These are phyloP conservation scores for Antechinus flavipes DNA, from an alignment of 2,113 vertebrate genomes.

Conservation along the genomic window DNA sequence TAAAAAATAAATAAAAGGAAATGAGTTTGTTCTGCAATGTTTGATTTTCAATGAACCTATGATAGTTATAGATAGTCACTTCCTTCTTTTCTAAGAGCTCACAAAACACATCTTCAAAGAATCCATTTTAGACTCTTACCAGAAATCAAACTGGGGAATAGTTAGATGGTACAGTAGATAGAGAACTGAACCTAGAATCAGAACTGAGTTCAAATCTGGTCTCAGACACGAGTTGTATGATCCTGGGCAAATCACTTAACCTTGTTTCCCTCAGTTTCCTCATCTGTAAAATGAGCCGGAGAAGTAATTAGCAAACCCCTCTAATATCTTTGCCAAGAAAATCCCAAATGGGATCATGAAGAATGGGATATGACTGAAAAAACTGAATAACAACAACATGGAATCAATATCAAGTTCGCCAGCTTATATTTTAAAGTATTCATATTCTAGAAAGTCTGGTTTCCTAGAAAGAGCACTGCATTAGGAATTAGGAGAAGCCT, in stretches of 20 bases:
- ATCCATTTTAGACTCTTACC: not conserved
- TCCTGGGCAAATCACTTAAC: not conserved
- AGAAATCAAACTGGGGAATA: not conserved
- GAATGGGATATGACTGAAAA: not conserved
- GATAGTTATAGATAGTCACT: not conserved
- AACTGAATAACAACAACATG: not conserved
- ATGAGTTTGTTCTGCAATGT: not conserved
- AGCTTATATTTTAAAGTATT: not conserved
- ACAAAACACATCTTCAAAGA: not conserved
- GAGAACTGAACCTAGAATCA: not conserved
- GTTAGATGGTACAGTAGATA: not conserved
- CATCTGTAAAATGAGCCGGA: not conserved
- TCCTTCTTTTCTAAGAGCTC: not conserved
- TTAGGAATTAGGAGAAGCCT: not conserved
- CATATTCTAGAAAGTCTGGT: not conserved
- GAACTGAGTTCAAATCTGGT: not conserved
- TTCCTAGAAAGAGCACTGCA: not conserved
- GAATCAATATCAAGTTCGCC: not conserved
- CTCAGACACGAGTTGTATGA: not conserved
- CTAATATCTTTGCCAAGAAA: not conserved
- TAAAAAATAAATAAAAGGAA: not conserved
- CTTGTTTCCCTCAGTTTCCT: not conserved
- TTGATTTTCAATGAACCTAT: not conserved
- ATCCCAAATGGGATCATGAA: not conserved
- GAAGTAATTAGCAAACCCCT: not conserved